Evolutionary conservation across 2,797 vertebrate genomes (phyloP), one percentile per base, ranked within the genome.

Genomic region (Phoeniculus purpureus): DNA sequence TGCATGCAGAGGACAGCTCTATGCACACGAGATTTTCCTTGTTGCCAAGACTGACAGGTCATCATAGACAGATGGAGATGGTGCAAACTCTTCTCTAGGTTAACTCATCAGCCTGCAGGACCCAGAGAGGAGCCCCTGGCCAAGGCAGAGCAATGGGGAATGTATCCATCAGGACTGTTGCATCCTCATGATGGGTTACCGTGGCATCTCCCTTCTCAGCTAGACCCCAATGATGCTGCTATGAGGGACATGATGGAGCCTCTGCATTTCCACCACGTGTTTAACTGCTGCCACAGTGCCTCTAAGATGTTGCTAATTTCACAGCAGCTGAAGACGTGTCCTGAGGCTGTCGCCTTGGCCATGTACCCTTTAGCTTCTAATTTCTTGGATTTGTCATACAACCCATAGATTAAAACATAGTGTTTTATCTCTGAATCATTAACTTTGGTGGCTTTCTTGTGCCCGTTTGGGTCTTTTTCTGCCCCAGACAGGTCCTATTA

Each of bases 381-480:
- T 85, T 90, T 76, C 72, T 71, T 68, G 73, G 81, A 83, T 81
- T 90, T 77, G 56, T 82, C 82, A 93, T 90, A 94, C 81, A 91
- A 81, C 93, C 78, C 74, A 88, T 81, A 71, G 77, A 95, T 96
- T 96, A 95, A 95, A 92, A 91, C 76, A 91, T 87, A 94, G 90
- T 96, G 92, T 96, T 97, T 93, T 94, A 85, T 96, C 84, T 94
- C 85, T 62, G 78, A 96, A 92, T 95, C 96, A 96, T 97, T 97
- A 95, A 94, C 92, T 96, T 97, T 86, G 91, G 94, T 94, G 95
- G 85, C 94, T 83, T 95, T 90, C 83, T 90, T 74, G 67, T 83
- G 89, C 85, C 62, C n/a, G 2, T 81, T 96, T 87, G 89, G 94
- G 88, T 95, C 68, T 82, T 94, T 78, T 92, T 86, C 94, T 95